Evolutionary conservation across 2,888 invertebrate species (phyloP).

Genomic region (Trypoxylon attenuatum): DNA sequence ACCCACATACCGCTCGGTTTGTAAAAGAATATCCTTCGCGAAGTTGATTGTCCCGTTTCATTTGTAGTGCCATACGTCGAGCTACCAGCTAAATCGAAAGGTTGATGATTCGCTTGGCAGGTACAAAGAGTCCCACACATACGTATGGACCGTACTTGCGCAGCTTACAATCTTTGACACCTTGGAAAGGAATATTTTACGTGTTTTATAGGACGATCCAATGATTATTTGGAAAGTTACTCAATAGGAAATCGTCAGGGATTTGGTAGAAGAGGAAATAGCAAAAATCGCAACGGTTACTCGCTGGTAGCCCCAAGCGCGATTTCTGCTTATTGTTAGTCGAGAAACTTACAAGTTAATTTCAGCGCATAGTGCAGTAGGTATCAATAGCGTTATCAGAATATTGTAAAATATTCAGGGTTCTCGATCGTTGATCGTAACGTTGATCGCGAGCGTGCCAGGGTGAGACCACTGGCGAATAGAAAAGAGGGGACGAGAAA

Average conservation of each 20-base stretch:
- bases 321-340: not conserved
- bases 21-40: slow-evolving; percentile 44
- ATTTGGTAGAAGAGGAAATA: slow-evolving; percentile 1
- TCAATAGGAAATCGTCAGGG: slow-evolving; percentile 13
- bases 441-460: not conserved
- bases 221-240: slow-evolving; percentile 6
- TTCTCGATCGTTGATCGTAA: not conserved
- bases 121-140: not conserved
- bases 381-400: slow-evolving; percentile 6
- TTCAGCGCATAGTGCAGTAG: slow-evolving; percentile 1
- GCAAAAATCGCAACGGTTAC: not conserved
- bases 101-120: not conserved
- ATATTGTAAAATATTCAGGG: not conserved
- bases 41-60: slow-evolving; percentile 64
- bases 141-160: not conserved
- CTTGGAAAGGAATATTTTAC: not conserved
- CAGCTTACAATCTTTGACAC: not conserved
- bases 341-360: slow-evolving; percentile 1
- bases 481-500: too few relatives aligned
- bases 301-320: not conserved
- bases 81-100: not conserved
- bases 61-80: slow-evolving; percentile 20
- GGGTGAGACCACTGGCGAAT: too few relatives aligned
- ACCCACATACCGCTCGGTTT: not conserved
- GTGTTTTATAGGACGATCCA: not conserved